phyloP scores from a whole-genome alignment of 1,140 invertebrate species.

The Argopecten irradians region DNA sequence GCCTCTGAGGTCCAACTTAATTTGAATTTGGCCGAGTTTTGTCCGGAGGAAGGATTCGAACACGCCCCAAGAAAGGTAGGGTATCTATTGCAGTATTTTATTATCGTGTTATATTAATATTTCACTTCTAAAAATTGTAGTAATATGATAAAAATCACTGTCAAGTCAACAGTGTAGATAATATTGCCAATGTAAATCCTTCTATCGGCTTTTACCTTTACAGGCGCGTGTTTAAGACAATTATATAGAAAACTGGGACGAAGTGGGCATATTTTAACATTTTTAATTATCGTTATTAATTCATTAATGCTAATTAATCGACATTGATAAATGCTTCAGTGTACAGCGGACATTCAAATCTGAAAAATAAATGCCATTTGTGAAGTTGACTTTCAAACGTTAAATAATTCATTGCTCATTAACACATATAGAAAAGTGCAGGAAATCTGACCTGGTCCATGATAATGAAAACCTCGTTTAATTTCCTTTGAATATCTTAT shows the following conservation, averaged over 20 bases:
- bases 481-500: neutral
- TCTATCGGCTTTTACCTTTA: too few relatives aligned
- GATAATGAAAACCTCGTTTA: neutral
- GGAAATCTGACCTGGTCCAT: neutral
- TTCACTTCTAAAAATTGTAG: too few relatives aligned
- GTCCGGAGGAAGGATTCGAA: slow-evolving; percentile 45
- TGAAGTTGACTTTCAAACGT: neutral
- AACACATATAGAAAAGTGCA: neutral
- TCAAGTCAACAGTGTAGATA: too few relatives aligned
- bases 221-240: too few relatives aligned
- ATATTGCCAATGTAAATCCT: too few relatives aligned
- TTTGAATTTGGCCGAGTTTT: slow-evolving; percentile 48
- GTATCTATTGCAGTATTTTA: too few relatives aligned
- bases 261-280: neutral
- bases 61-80: slow-evolving; percentile 40
- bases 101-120: too few relatives aligned
- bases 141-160: too few relatives aligned
- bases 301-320: slow-evolving; percentile 11
- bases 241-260: neutral
- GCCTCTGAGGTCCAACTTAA: slow-evolving; percentile 52
- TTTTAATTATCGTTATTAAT: neutral
- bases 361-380: neutral
- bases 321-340: neutral
- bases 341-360: neutral
- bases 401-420: neutral